Evolutionary conservation across 2,113 vertebrate species (phyloP), one percentile per base, ranked within the genome.

Genomic region (Tyto alba): DNA sequence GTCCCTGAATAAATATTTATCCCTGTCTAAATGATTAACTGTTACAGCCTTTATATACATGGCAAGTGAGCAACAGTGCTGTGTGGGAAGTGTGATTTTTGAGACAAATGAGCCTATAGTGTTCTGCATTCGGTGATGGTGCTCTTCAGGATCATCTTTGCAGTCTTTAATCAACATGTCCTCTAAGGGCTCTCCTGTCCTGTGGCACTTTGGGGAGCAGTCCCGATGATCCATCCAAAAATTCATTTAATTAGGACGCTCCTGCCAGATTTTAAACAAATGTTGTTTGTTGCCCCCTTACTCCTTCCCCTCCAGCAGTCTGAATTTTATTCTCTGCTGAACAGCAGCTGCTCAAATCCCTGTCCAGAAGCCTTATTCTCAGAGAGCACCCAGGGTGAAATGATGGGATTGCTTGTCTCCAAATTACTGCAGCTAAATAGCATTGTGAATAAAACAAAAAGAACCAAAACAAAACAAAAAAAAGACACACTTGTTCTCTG

Each of bases 1-100:
- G 96, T 93, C 97, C 93, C 96, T 97, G 94, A 97, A 91, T 95
- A 98, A 97, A 98, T 98, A 97, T 98, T 98, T 98, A 97, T 96
- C 77, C 78, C 93, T 90, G 66, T 88, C 93, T 83, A 93, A 97
- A 87, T 93, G 57, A 95, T 96, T 86, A 95, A 95, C 85, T 92
- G 86, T 95, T 96, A 81, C 88, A 93, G 88, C 66, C 62, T 90
- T 88, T 85, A 27, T 77, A 75, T 82, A 80, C 81, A 85, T 85
- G 88, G 86, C 66, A 84, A 93, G 81, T 32, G 62, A 92, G 84
- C 91, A 73, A 18, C 1, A 7, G 77, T 1, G 1, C 90, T 93
- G 78, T 92, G 80, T 96, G 94, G 95, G 80, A 94, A 90, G 94
- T 95, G 91, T 79, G 90, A 94, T 95, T 94, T 96, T 86, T 75